Evolutionary conservation across 2,888 invertebrate species (phyloP).

Genomic region (Linnaemya tessellans): DNA sequence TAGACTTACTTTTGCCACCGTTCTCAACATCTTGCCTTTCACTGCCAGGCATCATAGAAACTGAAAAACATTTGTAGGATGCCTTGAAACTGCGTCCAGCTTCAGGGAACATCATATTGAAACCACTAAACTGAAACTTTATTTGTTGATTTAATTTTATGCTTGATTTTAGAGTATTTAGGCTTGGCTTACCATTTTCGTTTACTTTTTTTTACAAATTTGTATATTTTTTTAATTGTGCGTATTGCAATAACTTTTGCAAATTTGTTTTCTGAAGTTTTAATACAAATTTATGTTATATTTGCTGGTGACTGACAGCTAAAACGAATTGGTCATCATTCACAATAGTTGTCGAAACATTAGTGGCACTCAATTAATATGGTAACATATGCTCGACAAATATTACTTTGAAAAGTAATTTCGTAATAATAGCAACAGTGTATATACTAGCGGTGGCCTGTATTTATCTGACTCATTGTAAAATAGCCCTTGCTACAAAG

Average conservation of each 20-base stretch:
- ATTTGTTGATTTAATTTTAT: conserved; percentile 3
- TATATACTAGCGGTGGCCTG: too few relatives aligned
- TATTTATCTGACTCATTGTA: too few relatives aligned
- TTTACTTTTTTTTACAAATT: background rate
- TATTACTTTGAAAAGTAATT: too few relatives aligned
- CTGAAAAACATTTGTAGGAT: conserved; percentile 95
- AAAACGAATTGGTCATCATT: conserved; percentile 18
- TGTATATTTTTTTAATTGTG: background rate
- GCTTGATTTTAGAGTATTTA: background rate
- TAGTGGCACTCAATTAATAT: too few relatives aligned
- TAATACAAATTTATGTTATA: background rate
- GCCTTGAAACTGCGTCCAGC: conserved; percentile 91
- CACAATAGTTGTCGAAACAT: conserved; percentile 10
- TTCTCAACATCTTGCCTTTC: conserved; percentile 97
- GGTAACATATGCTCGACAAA: too few relatives aligned
- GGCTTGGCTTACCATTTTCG: conserved; percentile 42
- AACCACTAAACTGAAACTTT: conserved; percentile 88
- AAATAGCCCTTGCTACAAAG: too few relatives aligned
- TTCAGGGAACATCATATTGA: conserved; percentile 94
- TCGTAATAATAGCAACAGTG: too few relatives aligned
- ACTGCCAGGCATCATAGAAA: conserved; percentile 97
- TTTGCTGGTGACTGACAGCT: conserved; percentile 16
- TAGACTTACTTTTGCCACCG: conserved; percentile 94
- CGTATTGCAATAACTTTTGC: background rate
- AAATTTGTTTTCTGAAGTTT: too few relatives aligned